A percentile compares a stretch with the other conserved stretches of the same genome.
These are phyloP conservation scores for Eustalomyia histrio DNA, from an alignment of 2,888 invertebrate genomes.

Conservation along the genomic window DNA sequence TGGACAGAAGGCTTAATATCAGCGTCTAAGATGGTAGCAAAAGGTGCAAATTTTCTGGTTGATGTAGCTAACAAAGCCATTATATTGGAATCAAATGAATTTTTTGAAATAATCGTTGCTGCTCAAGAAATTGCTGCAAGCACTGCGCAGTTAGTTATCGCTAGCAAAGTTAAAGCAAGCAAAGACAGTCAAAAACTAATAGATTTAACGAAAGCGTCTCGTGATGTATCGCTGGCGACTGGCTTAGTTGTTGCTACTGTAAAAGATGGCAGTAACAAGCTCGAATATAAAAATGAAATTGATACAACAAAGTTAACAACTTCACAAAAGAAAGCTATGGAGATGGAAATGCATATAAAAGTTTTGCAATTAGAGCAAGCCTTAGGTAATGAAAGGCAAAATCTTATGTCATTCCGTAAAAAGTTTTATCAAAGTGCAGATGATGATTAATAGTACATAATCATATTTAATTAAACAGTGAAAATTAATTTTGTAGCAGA, in stretches of 20 bases:
- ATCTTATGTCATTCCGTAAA: slow-evolving; percentile 91
- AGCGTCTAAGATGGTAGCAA: slow-evolving; percentile 97
- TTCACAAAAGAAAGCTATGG: slow-evolving; percentile 96
- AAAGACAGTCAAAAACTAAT: slow-evolving; percentile 88
- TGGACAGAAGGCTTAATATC: slow-evolving; percentile 99
- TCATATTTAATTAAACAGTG: not conserved
- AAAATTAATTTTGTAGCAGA: too few species aligned
- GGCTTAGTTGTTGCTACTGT: slow-evolving; percentile 96
- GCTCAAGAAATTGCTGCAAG: slow-evolving; percentile 98
- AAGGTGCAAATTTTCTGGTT: slow-evolving; percentile 95
- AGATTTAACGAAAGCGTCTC: slow-evolving; percentile 91
- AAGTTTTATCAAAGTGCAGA: slow-evolving; percentile 87
- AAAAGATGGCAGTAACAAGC: slow-evolving; percentile 91
- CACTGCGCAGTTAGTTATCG: slow-evolving; percentile 98
- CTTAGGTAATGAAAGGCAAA: slow-evolving; percentile 91
- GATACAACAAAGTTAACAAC: slow-evolving; percentile 94
- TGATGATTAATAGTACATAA: slow-evolving; percentile 53
- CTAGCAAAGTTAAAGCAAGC: slow-evolving; percentile 96
- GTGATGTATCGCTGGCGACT: slow-evolving; percentile 93
- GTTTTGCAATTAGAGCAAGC: slow-evolving; percentile 95
- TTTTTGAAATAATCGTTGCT: slow-evolving; percentile 89
- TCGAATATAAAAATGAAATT: slow-evolving; percentile 93
- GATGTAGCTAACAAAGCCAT: slow-evolving; percentile 96
- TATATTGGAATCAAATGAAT: slow-evolving; percentile 89
- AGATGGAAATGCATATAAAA: slow-evolving; percentile 98